A percentile compares a stretch with the other conserved stretches of the same genome.
These are phyloP conservation scores for Orycteropus afer DNA, from an alignment of 2,113 vertebrate species.

Conservation along the genomic window DNA sequence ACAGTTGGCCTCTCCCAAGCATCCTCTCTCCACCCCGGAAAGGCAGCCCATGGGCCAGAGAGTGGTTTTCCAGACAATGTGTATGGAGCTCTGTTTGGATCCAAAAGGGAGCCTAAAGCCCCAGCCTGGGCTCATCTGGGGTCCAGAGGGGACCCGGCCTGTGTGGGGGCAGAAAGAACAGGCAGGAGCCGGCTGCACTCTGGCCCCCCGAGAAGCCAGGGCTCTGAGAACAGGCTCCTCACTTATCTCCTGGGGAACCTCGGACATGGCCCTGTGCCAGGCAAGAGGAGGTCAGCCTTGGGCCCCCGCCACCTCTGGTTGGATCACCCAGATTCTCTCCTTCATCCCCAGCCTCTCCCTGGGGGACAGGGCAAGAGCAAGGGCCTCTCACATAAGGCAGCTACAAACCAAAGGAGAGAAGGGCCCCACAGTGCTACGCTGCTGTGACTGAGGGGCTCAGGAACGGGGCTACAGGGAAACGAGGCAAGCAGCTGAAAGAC, in stretches of 20 bases:
- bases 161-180: neutral
- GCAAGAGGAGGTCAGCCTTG: neutral
- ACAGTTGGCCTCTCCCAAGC: neutral
- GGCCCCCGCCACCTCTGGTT: neutral
- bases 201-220: neutral
- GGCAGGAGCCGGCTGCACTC: rapidly evolving
- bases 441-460: neutral
- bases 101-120: neutral
- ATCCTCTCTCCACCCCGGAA: neutral
- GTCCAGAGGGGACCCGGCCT: neutral
- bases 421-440: neutral
- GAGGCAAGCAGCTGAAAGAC: neutral
- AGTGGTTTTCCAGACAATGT: neutral
- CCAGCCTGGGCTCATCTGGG: neutral
- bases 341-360: neutral
- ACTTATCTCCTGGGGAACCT: neutral
- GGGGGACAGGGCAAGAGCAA: neutral
- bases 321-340: neutral
- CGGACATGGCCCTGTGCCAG: no score
- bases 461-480: neutral
- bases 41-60: neutral
- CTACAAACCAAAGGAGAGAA: neutral
- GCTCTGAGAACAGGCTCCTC: neutral
- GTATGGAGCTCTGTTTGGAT: neutral
- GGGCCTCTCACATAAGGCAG: neutral